Conservation (phyloP, 2,888 invertebrate genomes). For the Drosophila helvetica region DNA sequence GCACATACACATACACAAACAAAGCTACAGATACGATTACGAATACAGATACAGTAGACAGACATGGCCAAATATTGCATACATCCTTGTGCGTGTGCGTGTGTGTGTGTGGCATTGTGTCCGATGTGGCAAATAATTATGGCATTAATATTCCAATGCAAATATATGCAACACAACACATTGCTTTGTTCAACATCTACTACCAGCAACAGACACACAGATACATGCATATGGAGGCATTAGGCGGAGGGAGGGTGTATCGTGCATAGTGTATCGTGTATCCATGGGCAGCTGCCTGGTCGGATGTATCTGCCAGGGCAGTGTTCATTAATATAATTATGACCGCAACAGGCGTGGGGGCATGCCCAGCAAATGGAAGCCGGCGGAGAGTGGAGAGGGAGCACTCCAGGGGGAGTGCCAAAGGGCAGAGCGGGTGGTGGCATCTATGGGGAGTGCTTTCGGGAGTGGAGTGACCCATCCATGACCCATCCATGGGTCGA, state of each 20-base stretch:
- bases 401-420: too few species aligned
- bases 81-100: constrained; percentile 37
- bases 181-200: constrained; percentile 52
- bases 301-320: constrained; percentile 4
- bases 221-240: neutral
- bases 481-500: neutral
- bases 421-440: neutral
- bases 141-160: constrained; percentile 74
- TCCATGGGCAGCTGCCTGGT: constrained; percentile 3
- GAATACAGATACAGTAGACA: constrained; percentile 16
- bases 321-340: constrained; percentile 72
- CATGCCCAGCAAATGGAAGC: constrained; percentile 15
- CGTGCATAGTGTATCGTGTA: too few species aligned
- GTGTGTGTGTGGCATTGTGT: constrained; percentile 46
- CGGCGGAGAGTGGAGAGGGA: too few species aligned
- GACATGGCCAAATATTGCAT: constrained; percentile 48
- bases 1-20: constrained; percentile 15
- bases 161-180: constrained; percentile 57
- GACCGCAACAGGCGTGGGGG: constrained; percentile 36
- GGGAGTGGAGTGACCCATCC: neutral
- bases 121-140: constrained; percentile 73
- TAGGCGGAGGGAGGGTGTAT: too few species aligned
- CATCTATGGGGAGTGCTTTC: neutral
- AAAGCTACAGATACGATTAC: neutral
- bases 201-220: constrained; percentile 5